Conservation (phyloP, 2,113 vertebrate genomes). For the Datnioides undecimradiatus region DNA sequence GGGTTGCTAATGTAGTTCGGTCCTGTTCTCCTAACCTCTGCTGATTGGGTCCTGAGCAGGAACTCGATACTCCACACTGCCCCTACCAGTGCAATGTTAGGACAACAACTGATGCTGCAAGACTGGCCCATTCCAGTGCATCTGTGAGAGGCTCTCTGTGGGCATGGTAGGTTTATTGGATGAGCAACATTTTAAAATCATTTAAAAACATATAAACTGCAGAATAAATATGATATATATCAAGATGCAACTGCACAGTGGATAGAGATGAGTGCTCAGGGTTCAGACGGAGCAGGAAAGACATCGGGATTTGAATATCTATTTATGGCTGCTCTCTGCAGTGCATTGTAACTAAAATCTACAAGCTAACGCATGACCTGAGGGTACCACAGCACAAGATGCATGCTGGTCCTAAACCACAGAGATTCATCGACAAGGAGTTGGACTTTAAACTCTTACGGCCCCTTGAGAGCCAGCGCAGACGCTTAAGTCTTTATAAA, state of each 20-base stretch:
- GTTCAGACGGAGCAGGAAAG: background rate
- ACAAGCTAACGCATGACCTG: too few species aligned
- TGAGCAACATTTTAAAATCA: background rate
- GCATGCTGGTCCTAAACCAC: too few species aligned
- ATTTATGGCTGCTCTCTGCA: too few species aligned
- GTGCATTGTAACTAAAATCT: too few species aligned
- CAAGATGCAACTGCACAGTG: background rate
- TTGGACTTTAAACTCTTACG: too few species aligned
- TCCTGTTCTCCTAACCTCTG: constrained; percentile 28
- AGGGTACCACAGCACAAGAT: too few species aligned
- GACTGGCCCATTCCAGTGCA: background rate
- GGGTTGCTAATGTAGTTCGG: constrained; percentile 43
- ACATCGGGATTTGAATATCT: too few species aligned
- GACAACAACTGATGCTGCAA: background rate
- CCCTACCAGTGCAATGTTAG: background rate
- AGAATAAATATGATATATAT: background rate
- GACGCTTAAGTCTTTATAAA: too few species aligned
- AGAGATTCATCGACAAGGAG: too few species aligned
- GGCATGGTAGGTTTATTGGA: background rate
- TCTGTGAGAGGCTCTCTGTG: background rate
- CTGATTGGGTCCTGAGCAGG: constrained; percentile 17
- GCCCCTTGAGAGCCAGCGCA: too few species aligned
- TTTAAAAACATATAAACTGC: background rate
- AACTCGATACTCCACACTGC: background rate
- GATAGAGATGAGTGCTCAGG: background rate